Percentiles rank a stretch among this genome's conserved stretches.
phyloP scores from a whole-genome alignment of 2,113 vertebrate species.

The Speoplatyrhinus poulsoni region DNA sequence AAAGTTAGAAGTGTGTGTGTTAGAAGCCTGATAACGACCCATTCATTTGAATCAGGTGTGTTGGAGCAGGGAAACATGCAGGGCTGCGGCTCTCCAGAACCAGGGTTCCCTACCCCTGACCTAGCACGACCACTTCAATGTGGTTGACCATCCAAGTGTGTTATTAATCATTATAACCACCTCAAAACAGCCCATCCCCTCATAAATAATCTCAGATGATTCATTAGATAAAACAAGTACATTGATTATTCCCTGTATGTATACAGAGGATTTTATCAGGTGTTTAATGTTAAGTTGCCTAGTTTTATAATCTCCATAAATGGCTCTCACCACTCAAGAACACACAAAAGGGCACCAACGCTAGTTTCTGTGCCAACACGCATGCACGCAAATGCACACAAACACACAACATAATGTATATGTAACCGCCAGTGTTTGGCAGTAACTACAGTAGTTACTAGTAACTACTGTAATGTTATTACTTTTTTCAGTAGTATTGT shows the following conservation, averaged over 20 bases:
- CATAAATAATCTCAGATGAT: conserved; percentile 46
- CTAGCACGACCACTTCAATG: conserved; percentile 41
- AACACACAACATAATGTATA: conserved; percentile 1
- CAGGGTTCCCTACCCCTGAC: too few relatives aligned
- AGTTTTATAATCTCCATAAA: conserved; percentile 50
- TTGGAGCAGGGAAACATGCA: too few relatives aligned
- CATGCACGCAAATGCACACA: conserved; percentile 10
- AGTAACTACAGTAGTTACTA: too few relatives aligned
- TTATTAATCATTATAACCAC: conserved; percentile 56
- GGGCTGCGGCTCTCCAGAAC: too few relatives aligned
- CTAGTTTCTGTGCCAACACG: conserved; percentile 39
- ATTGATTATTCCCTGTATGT: conserved; percentile 51
- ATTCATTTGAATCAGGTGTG: too few relatives aligned
- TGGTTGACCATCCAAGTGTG: conserved; percentile 36
- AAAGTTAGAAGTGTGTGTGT: too few relatives aligned
- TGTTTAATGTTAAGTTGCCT: conserved; percentile 58
- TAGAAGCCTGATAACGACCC: too few relatives aligned
- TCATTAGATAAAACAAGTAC: conserved; percentile 56
- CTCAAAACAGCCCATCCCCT: conserved; percentile 14
- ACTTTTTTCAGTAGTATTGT: too few relatives aligned
- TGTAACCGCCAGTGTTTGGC: conserved; percentile 18
- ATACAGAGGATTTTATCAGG: conserved; percentile 54
- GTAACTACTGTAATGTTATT: too few relatives aligned
- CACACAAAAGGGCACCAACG: conserved; percentile 47
- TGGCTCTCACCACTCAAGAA: conserved; percentile 37